Conservation (phyloP, 2,888 invertebrate species). For the Anarsia innoxiella region DNA sequence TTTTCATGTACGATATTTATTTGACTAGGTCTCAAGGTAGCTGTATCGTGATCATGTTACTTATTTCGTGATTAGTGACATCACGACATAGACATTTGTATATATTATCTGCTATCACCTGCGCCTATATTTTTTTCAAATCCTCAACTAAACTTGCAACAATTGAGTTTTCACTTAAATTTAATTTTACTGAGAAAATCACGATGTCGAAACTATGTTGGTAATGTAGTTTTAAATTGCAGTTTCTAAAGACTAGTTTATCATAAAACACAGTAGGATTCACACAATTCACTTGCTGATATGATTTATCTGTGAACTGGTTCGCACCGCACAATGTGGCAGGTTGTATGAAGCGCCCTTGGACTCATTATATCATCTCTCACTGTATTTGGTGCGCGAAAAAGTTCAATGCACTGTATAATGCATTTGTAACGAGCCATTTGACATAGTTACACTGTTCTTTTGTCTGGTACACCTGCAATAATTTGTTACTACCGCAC, state of each 20-base stretch:
- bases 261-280: constrained; percentile 8
- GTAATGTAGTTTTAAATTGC: too few species aligned
- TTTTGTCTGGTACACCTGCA: too few species aligned
- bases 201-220: background rate
- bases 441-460: too few species aligned
- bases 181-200: background rate
- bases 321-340: constrained; percentile 37
- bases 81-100: too few species aligned
- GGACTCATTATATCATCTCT: constrained; percentile 46
- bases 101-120: too few species aligned
- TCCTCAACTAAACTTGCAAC: too few species aligned
- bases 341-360: constrained; percentile 47
- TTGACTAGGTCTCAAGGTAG: constrained; percentile 3
- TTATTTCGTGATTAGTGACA: background rate
- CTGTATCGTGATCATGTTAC: constrained; percentile 3
- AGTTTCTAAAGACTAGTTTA: constrained; percentile 3
- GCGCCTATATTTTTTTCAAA: too few species aligned
- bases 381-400: constrained; percentile 38
- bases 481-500: too few species aligned
- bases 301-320: constrained; percentile 20
- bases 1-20: constrained; percentile 8
- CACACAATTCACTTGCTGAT: constrained; percentile 10
- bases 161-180: too few species aligned
- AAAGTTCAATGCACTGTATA: constrained; percentile 50
- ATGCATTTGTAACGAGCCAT: too few species aligned